phyloP scores from a whole-genome alignment of 2,113 vertebrate species.

The Antechinus stuartii region DNA sequence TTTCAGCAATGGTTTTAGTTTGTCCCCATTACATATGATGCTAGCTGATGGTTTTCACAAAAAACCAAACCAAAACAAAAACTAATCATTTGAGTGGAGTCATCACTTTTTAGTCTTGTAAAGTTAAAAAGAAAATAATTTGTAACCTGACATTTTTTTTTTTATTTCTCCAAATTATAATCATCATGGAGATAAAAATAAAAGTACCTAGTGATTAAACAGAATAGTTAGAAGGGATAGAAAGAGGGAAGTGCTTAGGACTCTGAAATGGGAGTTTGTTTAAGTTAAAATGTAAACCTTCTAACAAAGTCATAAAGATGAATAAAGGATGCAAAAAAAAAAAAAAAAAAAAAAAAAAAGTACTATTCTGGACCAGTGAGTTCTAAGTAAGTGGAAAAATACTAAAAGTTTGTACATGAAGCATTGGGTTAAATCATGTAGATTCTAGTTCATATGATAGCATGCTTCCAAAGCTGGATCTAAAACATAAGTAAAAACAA shows the following conservation, averaged over 20 bases:
- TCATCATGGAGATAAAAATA: neutral
- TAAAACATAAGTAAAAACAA: neutral
- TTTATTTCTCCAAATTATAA: neutral
- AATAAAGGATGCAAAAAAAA: neutral
- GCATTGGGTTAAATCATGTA: neutral
- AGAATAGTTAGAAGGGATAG: neutral
- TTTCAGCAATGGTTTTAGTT: neutral
- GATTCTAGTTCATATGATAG: neutral
- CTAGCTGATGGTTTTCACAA: no score
- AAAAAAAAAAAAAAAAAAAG: neutral
- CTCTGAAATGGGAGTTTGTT: neutral
- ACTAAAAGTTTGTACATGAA: neutral
- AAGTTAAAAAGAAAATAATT: neutral
- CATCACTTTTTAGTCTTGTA: neutral
- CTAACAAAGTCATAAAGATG: neutral
- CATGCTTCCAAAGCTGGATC: neutral
- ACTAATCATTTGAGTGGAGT: neutral
- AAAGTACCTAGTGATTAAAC: neutral
- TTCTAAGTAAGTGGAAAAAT: neutral
- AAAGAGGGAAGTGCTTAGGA: neutral
- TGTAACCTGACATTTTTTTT: neutral
- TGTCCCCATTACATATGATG: no score
- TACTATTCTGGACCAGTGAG: neutral
- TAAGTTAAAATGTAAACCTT: neutral
- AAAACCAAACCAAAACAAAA: neutral